Percentiles rank a stretch among this genome's conserved stretches.
Evolutionary conservation across 2,113 vertebrate genomes (phyloP).

Genomic region (Pluvianellus socialis): DNA sequence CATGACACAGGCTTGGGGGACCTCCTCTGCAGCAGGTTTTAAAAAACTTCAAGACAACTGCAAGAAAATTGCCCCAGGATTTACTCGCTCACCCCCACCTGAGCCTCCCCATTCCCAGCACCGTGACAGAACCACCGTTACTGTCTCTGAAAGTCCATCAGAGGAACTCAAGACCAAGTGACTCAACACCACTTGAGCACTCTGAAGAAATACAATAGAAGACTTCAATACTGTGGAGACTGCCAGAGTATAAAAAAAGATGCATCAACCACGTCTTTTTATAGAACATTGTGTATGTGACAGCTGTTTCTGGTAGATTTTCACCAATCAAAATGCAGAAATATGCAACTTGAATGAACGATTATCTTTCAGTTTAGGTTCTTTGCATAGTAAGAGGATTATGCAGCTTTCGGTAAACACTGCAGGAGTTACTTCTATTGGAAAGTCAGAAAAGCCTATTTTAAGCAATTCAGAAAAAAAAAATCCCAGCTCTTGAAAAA

Average conservation of each 20-base stretch:
- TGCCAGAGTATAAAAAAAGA: background rate
- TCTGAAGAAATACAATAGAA: background rate
- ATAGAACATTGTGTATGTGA: background rate
- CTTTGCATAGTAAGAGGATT: slow-evolving; percentile 28
- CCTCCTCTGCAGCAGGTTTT: background rate
- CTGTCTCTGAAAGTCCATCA: background rate
- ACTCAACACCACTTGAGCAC: background rate
- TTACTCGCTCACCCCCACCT: background rate
- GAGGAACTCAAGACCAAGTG: background rate
- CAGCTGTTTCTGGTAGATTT: slow-evolving; percentile 4
- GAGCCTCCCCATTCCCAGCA: background rate
- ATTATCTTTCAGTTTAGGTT: background rate
- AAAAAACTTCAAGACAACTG: background rate
- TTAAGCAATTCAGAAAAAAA: slow-evolving; percentile 9
- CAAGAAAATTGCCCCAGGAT: background rate
- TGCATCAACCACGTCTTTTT: background rate
- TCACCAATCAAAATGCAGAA: slow-evolving; percentile 4
- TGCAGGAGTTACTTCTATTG: background rate
- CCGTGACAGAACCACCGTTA: background rate
- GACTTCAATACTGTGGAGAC: background rate
- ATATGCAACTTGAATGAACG: background rate
- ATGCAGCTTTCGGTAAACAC: slow-evolving; percentile 17
- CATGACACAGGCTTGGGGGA: fast-evolving
- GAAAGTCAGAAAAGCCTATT: slow-evolving; percentile 15
- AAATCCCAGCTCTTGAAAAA: background rate